Base-by-base conservation (phyloP, 2,888 invertebrate genomes). In the Argyresthia goedartella region DNA sequence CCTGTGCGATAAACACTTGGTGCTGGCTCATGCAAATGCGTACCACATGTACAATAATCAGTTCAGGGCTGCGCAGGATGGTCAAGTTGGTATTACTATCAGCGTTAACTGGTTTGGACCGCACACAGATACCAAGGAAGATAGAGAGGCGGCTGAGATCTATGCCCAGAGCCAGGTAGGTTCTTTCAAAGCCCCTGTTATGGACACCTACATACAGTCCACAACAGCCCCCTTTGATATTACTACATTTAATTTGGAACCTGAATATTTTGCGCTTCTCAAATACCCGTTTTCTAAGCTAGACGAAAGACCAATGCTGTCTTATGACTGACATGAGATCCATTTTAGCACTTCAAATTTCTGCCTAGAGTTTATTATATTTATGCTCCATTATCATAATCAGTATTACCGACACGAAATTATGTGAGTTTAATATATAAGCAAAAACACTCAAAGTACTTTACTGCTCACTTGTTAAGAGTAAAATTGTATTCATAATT, bases 1-100 rank as follows among this genome's bases (percentile, higher is more conserved):
- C 54, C 52, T 87, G 7, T 88, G 88, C 53, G 80, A 79, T n/a
- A 85, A 87, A 59, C 70, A 81, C 33, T 72, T 89, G 35, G 60
- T 86, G 0, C 49, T 79, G 10, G 89, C 90, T 0, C 92, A 93
- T 63, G 86, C 87, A 10, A 71, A 63, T 25, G 78, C 78, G 0
- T 88, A 84, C 59, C 67, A 71, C 8, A 57, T 76, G 3, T 88
- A 87, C 52, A 67, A 70, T 16, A 64, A 69, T 9, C 71, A 79
- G 14, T 85, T 74, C 57, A 76, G 71, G 57, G 35, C 62, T 0
- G 57, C 57, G 34, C 73, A 81, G 56, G 58, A 59, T 50, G 71
- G 69, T 56, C 50, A 53, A 44, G 52, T 74, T 36, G 66, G 70
- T 10, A 61, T 76, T 6, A 64, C 66, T 25, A 58, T 70, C 13